Percentiles rank a stretch among this genome's conserved stretches.
phyloP scores from a whole-genome alignment of 1,140 invertebrate genomes.

The Zaprionus kolodkinae region DNA sequence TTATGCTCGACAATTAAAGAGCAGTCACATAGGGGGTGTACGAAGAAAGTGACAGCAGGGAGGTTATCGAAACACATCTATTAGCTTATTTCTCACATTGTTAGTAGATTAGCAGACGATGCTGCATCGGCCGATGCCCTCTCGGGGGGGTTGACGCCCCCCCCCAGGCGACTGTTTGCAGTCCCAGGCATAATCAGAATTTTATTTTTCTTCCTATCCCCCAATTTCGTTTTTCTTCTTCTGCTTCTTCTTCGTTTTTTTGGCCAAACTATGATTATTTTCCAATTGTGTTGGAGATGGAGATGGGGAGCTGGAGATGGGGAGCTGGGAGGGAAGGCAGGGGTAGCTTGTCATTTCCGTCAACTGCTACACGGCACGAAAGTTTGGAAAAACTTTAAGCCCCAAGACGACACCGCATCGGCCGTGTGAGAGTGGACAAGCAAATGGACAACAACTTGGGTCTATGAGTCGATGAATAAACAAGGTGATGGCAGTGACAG shows the following conservation, averaged over 20 bases:
- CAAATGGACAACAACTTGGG: slow-evolving; percentile 33
- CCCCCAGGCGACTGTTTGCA: slow-evolving; percentile 37
- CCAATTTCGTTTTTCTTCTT: neutral
- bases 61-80: slow-evolving; percentile 13
- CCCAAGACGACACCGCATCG: slow-evolving; percentile 29
- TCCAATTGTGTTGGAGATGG: slow-evolving; percentile 64
- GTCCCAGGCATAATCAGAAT: slow-evolving; percentile 72
- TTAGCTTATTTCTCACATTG: slow-evolving; percentile 45
- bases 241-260: neutral
- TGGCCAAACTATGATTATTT: slow-evolving; percentile 73
- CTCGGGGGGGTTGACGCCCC: neutral
- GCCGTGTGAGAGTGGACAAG: slow-evolving; percentile 11
- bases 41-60: neutral
- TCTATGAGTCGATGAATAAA: slow-evolving; percentile 29
- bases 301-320: neutral
- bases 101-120: slow-evolving; percentile 38
- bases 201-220: slow-evolving; percentile 25
- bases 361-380: slow-evolving; percentile 46
- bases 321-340: neutral
- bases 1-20: slow-evolving; percentile 39
- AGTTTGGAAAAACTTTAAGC: slow-evolving; percentile 57
- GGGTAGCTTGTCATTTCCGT: slow-evolving; percentile 58
- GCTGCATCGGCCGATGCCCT: slow-evolving; percentile 22
- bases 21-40: slow-evolving; percentile 2
- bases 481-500: neutral